phyloP scores from a whole-genome alignment of 2,113 vertebrate genomes.

The Cinclus cinclus region DNA sequence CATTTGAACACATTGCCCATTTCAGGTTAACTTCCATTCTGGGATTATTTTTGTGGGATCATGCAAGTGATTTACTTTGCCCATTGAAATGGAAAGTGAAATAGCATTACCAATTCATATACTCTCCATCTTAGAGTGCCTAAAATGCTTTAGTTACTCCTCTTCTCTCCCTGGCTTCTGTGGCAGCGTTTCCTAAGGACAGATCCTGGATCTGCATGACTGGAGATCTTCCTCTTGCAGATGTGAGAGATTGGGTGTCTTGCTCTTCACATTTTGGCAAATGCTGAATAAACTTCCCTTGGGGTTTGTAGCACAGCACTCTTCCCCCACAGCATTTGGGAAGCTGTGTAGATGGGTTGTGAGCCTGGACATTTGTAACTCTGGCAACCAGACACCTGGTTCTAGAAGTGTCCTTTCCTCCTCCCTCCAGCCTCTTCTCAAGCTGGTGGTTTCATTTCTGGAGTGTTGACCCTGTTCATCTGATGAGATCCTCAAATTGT shows the following conservation, averaged over 20 bases:
- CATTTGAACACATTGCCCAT: neutral
- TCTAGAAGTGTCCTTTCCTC: neutral
- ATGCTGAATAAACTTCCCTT: neutral
- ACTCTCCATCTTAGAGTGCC: neutral
- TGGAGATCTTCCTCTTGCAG: neutral
- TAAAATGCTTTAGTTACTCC: neutral
- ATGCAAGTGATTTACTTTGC: neutral
- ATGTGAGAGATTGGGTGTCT: neutral
- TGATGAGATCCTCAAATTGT: neutral
- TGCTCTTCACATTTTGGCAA: neutral
- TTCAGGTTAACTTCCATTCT: neutral
- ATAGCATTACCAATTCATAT: neutral
- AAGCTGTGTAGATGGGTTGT: neutral
- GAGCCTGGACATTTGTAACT: neutral
- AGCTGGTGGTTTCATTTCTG: slow-evolving; percentile 14
- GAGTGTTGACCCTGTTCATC: neutral
- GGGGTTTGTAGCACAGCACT: neutral
- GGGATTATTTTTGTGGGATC: neutral
- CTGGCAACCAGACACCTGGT: neutral
- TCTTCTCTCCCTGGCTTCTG: neutral
- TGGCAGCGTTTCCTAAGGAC: neutral
- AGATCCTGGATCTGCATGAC: neutral
- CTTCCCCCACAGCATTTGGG: neutral
- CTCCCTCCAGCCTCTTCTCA: neutral
- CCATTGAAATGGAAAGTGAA: neutral